Percentiles rank a stretch among this genome's conserved stretches.
Conservation (phyloP, 2,888 invertebrate species). For the Cybosia mesomella region DNA sequence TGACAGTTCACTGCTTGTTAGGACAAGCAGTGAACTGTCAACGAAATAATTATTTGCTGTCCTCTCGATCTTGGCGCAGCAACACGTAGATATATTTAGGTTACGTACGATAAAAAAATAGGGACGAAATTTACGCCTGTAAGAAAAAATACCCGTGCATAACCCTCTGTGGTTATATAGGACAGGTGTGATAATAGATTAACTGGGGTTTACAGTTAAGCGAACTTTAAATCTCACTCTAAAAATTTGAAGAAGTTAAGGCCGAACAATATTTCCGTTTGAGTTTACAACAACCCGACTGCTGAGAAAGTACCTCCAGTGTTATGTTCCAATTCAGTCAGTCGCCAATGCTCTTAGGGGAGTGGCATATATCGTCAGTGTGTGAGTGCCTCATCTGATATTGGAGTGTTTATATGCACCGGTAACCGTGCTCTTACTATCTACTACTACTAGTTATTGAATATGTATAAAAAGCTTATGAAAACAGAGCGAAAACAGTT, state of each 20-base stretch:
- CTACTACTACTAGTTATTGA: neutral
- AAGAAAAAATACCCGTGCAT: neutral
- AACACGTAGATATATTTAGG: too few species aligned
- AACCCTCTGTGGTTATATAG: neutral
- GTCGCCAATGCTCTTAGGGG: neutral
- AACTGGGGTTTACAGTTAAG: neutral
- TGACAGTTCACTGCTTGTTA: too few species aligned
- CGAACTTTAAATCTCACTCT: neutral
- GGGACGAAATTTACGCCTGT: too few species aligned
- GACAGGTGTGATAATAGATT: neutral
- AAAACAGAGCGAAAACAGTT: conserved; percentile 2
- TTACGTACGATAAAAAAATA: too few species aligned
- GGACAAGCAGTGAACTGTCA: too few species aligned
- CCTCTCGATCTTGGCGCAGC: too few species aligned
- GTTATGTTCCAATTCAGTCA: neutral
- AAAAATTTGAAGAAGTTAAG: neutral
- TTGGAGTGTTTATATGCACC: conserved; percentile 1
- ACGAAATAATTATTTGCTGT: too few species aligned
- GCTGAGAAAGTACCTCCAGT: neutral
- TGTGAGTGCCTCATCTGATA: neutral
- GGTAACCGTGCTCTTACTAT: neutral
- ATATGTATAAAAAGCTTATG: conserved; percentile 1
- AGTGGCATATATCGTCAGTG: neutral
- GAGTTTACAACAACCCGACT: neutral
- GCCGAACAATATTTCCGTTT: neutral